Percentiles rank a stretch among this genome's conserved stretches.
These are phyloP conservation scores for Panagrolaimus sp. DNA, from an alignment of 1,140 invertebrate genomes.

Conservation along the genomic window DNA sequence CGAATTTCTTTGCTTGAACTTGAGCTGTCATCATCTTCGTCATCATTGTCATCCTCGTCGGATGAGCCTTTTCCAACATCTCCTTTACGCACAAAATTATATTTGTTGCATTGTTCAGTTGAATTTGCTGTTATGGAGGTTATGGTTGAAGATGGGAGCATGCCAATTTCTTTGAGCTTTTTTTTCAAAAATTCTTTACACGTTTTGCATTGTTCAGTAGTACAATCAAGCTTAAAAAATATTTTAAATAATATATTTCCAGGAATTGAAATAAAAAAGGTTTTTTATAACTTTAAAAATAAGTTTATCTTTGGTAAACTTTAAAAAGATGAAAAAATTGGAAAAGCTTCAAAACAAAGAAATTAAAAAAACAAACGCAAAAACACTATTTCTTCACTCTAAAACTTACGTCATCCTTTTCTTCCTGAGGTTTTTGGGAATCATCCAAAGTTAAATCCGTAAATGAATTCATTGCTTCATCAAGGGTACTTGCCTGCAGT, in stretches of 20 bases:
- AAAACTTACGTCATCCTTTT: not conserved
- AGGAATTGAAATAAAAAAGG: not conserved
- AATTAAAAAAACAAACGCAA: no score
- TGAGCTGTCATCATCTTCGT: not conserved
- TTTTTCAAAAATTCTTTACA: not conserved
- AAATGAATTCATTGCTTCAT: slow-evolving; percentile 23
- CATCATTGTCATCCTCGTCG: not conserved
- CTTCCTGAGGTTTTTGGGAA: slow-evolving; percentile 2
- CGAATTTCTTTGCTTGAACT: not conserved
- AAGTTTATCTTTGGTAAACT: not conserved
- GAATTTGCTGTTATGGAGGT: not conserved
- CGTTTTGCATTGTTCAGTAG: not conserved
- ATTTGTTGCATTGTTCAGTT: not conserved
- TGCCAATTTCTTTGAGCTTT: not conserved
- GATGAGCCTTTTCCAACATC: not conserved
- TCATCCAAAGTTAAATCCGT: slow-evolving; percentile 10
- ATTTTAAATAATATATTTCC: not conserved
- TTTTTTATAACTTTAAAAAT: not conserved
- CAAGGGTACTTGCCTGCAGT: slow-evolving; percentile 21
- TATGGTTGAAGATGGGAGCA: not conserved
- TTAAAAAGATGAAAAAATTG: no score
- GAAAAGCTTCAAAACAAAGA: no score
- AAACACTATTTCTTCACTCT: not conserved
- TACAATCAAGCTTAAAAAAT: not conserved
- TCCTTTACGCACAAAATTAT: not conserved